phyloP scores from a whole-genome alignment of 2,888 invertebrate genomes.

The Lymantria monacha region DNA sequence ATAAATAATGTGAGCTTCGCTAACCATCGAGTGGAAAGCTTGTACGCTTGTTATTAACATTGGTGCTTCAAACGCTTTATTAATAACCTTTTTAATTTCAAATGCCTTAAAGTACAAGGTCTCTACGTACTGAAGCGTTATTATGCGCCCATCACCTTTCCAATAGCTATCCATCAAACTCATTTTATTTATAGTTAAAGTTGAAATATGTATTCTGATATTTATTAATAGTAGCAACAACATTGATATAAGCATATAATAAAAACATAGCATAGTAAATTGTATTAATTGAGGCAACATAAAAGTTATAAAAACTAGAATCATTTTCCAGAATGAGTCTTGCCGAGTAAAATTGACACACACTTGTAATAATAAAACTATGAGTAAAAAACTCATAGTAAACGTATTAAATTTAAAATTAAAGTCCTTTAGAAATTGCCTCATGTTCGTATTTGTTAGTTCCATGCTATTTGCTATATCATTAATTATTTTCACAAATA shows the following conservation, averaged over 20 bases:
- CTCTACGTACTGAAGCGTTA: conserved; percentile 52
- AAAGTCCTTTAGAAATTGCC: conserved; percentile 36
- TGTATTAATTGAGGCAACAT: conserved; percentile 60
- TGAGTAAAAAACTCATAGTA: conserved; percentile 29
- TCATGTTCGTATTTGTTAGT: conserved; percentile 30
- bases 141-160: conserved; percentile 34
- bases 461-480: conserved; percentile 42
- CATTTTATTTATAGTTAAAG: conserved; percentile 19
- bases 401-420: conserved; percentile 41
- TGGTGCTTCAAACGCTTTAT: conserved; percentile 54
- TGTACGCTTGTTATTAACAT: conserved; percentile 55
- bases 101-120: conserved; percentile 48
- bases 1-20: conserved; percentile 62
- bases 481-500: conserved; percentile 55
- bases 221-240: conserved; percentile 45
- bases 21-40: conserved; percentile 63
- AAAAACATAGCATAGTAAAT: conserved; percentile 49
- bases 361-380: conserved; percentile 40
- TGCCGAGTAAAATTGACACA: conserved; percentile 50
- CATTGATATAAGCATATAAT: conserved; percentile 51
- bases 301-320: conserved; percentile 52
- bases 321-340: conserved; percentile 56
- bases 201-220: conserved; percentile 40
- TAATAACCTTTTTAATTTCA: conserved; percentile 51
- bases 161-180: conserved; percentile 25